phyloP scores from a whole-genome alignment of 1,140 invertebrate genomes.

The Galleria mellonella region DNA sequence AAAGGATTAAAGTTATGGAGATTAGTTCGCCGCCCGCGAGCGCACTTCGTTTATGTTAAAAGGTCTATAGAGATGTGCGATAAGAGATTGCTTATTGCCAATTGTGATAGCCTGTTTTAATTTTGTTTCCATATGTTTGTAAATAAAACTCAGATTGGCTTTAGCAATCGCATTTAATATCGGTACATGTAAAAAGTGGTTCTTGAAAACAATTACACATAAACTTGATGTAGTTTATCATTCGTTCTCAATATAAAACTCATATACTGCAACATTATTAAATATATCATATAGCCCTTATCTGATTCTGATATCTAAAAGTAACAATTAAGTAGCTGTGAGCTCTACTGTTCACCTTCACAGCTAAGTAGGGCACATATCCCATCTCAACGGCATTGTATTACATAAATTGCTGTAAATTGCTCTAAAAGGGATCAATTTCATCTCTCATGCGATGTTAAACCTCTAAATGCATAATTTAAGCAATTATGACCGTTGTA shows the following conservation, averaged over 20 bases:
- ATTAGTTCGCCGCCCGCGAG: constrained; percentile 70
- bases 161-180: too few relatives aligned
- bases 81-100: constrained; percentile 73
- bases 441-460: constrained; percentile 15
- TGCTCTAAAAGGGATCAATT: constrained; percentile 42
- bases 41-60: constrained; percentile 68
- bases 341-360: not conserved
- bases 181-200: too few relatives aligned
- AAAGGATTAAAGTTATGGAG: constrained; percentile 74
- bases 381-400: constrained; percentile 10
- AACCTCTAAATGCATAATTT: constrained; percentile 23
- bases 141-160: constrained; percentile 30
- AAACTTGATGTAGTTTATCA: too few relatives aligned
- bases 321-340: too few relatives aligned
- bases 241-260: too few relatives aligned
- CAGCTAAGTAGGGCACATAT: constrained; percentile 3
- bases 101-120: constrained; percentile 70
- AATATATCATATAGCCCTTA: too few relatives aligned
- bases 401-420: constrained; percentile 32
- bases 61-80: constrained; percentile 68
- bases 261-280: too few relatives aligned
- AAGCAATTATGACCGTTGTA: constrained; percentile 40
- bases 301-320: too few relatives aligned
- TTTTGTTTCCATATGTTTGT: constrained; percentile 49
- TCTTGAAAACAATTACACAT: too few relatives aligned